phyloP scores from a whole-genome alignment of 2,113 vertebrate genomes.

The Balaeniceps rex region DNA sequence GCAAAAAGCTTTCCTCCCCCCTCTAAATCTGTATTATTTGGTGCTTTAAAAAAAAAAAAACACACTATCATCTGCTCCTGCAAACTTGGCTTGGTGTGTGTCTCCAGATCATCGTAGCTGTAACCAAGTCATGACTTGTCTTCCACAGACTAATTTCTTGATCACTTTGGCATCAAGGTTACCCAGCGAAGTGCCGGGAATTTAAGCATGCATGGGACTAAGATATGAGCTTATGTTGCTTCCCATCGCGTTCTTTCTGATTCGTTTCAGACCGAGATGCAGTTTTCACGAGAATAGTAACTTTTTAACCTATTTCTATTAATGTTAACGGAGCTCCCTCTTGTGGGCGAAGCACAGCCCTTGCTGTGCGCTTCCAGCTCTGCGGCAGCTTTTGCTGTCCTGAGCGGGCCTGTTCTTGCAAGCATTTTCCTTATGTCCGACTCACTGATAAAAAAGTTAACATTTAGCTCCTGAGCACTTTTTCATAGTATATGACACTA shows the following conservation, averaged over 20 bases:
- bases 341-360: background rate
- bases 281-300: rapidly evolving
- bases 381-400: rapidly evolving
- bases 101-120: too few species aligned
- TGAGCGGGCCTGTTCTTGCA: rapidly evolving
- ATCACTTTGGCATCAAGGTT: background rate
- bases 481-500: rapidly evolving
- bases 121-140: background rate
- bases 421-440: background rate
- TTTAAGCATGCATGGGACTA: rapidly evolving
- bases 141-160: background rate
- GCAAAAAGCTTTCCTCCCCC: background rate
- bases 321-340: slow-evolving; percentile 34
- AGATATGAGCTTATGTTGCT: background rate
- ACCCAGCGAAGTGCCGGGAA: background rate
- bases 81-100: background rate
- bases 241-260: background rate
- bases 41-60: background rate
- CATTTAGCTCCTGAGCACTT: background rate
- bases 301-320: background rate
- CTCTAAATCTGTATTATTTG: background rate
- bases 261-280: rapidly evolving
- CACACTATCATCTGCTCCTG: background rate
- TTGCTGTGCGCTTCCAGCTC: rapidly evolving
- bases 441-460: background rate